Base-by-base conservation (phyloP, 2,113 vertebrate genomes). In the Oxyruncus cristatus region DNA sequence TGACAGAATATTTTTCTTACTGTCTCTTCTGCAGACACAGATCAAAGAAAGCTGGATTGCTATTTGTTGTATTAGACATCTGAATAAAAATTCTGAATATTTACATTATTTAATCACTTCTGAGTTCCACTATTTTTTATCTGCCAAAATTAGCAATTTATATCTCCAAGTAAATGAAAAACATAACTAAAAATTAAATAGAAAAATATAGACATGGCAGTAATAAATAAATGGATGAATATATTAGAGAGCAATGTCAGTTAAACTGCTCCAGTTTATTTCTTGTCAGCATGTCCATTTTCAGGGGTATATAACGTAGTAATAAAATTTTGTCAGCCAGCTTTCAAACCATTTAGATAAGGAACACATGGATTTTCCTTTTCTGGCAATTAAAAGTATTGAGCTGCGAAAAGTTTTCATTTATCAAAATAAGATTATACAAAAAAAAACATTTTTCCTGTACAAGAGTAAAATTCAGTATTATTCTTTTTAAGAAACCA, bases 81-180 rank as follows among this genome's bases (percentile, higher is more conserved):
- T 47, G 93, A 95, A 95, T 94, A 95, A 93, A 92, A 97, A 71
- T 89, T 94, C 68, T 71, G 58, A 95, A 79, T 95, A 87, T 90
- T 92, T 95, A 3, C 49, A 77, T 87, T 93, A 88, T 65, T 93
- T 81, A 94, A 96, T 98, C 61, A 75, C 14, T 79, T 84, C 59
- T 86, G 41, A 63, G 16, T 96, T 92, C 20, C 10, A 61, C 30
- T n/a, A 75, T 4, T 49, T 88, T 93, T 92, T 85, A 94, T 87
- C 46, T 81, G 84, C 50, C 50, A 88, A 95, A 96, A 96, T 94
- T 70, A 96, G 39, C 46, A 97, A 89, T 92, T 97, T 58, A n/a
- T 74, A 88, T 56, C 14, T 58, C 21, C 15, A 85, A 53, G 59
- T 85, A 96, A 97, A 95, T 10, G 92, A 93, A 97, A 95, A 42